phyloP scores from a whole-genome alignment of 2,797 vertebrate species.

The Falco biarmicus region DNA sequence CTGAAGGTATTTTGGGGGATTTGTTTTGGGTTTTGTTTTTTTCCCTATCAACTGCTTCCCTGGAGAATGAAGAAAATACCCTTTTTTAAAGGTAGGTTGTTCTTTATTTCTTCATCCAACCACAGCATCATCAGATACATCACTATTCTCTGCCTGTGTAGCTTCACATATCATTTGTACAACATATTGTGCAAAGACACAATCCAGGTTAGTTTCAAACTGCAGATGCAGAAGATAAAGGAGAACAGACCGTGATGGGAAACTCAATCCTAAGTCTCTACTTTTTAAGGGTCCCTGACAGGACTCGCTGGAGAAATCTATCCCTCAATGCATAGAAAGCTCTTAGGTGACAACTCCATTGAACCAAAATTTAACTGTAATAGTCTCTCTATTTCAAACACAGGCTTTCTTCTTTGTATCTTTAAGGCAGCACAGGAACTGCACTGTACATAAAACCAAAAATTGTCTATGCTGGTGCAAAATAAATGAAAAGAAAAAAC shows the following conservation, averaged over 20 bases:
- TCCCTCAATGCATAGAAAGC: background rate
- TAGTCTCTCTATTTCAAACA: background rate
- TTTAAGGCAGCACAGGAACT: background rate
- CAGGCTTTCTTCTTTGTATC: background rate
- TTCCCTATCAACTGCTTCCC: background rate
- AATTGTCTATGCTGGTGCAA: background rate
- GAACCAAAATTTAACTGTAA: constrained; percentile 16
- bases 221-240: background rate
- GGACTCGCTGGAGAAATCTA: background rate
- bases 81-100: background rate
- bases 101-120: background rate
- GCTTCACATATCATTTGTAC: background rate
- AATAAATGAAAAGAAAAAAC: background rate
- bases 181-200: background rate
- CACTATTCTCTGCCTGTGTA: background rate
- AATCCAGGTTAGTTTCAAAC: background rate
- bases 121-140: background rate
- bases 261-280: background rate
- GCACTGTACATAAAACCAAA: background rate
- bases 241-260: background rate
- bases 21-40: background rate
- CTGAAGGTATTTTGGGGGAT: accelerated
- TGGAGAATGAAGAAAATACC: background rate
- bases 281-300: constrained; percentile 1
- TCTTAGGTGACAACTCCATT: background rate